These are phyloP conservation scores for Anomalospiza imberbis DNA, from an alignment of 2,797 vertebrate species.

Conservation along the genomic window DNA sequence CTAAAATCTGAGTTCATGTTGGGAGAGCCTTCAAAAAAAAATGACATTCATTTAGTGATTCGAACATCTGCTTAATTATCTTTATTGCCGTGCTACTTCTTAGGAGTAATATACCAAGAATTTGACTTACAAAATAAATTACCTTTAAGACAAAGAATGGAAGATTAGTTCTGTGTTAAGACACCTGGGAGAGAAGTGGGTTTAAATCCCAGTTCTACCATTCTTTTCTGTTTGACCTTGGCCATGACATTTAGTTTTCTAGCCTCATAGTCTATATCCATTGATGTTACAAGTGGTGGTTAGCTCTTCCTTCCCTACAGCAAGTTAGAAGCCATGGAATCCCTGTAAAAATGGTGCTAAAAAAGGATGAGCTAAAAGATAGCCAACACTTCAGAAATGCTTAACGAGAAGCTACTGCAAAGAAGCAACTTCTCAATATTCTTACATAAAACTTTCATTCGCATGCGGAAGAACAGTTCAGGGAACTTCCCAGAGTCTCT, in stretches of 20 bases:
- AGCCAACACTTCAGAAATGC: neutral
- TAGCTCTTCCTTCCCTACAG: neutral
- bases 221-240: constrained; percentile 37
- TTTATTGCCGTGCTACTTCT: constrained; percentile 51
- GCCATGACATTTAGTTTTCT: neutral
- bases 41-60: constrained; percentile 32
- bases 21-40: constrained; percentile 58
- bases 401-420: neutral
- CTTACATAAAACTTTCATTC: neutral
- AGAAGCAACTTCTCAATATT: neutral
- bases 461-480: neutral
- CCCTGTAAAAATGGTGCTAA: neutral
- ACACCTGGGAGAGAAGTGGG: constrained; percentile 18
- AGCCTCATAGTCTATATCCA: neutral
- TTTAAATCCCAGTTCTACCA: constrained; percentile 3
- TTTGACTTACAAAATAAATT: constrained; percentile 56
- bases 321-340: neutral
- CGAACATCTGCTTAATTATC: constrained; percentile 53
- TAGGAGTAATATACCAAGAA: constrained; percentile 19
- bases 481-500: neutral
- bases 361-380: neutral
- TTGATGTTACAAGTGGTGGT: neutral
- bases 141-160: constrained; percentile 34
- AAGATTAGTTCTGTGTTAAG: constrained; percentile 29
- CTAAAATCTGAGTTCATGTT: constrained; percentile 55